phyloP scores from a whole-genome alignment of 2,888 invertebrate genomes.

The Dolomedes plantarius region DNA sequence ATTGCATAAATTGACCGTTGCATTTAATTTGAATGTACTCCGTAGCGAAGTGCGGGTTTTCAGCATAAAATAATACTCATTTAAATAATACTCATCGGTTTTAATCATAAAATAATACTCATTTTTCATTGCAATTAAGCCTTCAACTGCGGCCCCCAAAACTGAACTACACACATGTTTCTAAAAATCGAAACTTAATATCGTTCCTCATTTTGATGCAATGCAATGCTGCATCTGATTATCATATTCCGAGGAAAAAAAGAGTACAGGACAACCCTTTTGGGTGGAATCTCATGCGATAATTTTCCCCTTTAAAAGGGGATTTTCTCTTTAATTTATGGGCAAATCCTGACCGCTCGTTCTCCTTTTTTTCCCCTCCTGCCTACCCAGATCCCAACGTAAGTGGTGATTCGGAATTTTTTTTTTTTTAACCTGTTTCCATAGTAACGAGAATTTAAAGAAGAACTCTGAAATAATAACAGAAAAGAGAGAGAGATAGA shows the following conservation, averaged over 20 bases:
- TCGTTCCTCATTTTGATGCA: not conserved
- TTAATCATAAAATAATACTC: too few relatives aligned
- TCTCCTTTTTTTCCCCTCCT: not conserved
- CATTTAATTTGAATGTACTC: too few relatives aligned
- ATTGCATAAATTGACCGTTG: too few relatives aligned
- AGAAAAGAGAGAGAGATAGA: conserved; percentile 29
- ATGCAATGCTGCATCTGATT: conserved; percentile 32
- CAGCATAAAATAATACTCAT: too few relatives aligned
- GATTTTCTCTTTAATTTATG: conserved; percentile 60
- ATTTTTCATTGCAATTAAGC: too few relatives aligned
- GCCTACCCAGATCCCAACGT: too few relatives aligned
- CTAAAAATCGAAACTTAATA: not conserved
- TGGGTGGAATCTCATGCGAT: conserved; percentile 31
- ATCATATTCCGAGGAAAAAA: conserved; percentile 52
- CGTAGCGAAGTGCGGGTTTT: too few relatives aligned
- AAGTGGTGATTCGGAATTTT: conserved; percentile 42
- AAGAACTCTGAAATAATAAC: conserved; percentile 48
- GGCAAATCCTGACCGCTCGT: conserved; percentile 22
- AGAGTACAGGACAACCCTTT: conserved; percentile 27
- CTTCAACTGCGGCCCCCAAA: too few relatives aligned
- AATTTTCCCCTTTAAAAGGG: conserved; percentile 26
- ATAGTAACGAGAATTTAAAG: conserved; percentile 61
- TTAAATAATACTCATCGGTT: too few relatives aligned
- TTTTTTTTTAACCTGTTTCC: conserved; percentile 37
- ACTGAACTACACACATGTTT: too few relatives aligned